A percentile compares a stretch with the other conserved stretches of the same genome.
These are phyloP conservation scores for Boloria euphrosyne DNA, from an alignment of 2,888 invertebrate species.

Conservation along the genomic window DNA sequence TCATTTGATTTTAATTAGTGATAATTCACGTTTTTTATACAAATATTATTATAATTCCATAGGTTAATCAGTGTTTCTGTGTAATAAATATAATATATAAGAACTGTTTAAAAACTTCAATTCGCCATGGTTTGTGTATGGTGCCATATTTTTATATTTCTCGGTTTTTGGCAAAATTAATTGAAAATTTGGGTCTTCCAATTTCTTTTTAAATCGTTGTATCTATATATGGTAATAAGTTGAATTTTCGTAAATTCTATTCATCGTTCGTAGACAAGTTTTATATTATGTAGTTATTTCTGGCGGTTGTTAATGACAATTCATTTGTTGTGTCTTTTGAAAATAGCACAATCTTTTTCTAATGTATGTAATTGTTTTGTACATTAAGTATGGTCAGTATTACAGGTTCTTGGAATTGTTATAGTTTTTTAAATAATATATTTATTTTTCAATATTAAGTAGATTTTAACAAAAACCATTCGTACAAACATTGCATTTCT, in stretches of 20 bases:
- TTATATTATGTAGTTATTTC: conserved; percentile 31
- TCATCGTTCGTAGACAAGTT: conserved; percentile 24
- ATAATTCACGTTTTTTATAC: conserved; percentile 31
- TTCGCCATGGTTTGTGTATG: conserved; percentile 27
- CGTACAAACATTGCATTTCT: conserved; percentile 34
- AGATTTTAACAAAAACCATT: not conserved
- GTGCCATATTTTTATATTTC: conserved; percentile 28
- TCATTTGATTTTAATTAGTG: conserved; percentile 21
- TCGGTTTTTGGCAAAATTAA: not conserved
- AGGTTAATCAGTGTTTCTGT: conserved; percentile 20
- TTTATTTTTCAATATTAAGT: conserved; percentile 9
- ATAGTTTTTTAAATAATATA: conserved; percentile 11
- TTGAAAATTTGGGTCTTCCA: conserved; percentile 10
- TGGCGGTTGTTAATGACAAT: conserved; percentile 16
- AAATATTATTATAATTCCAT: conserved; percentile 28
- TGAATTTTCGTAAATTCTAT: conserved; percentile 29
- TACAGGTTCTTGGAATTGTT: conserved; percentile 13
- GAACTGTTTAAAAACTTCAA: conserved; percentile 5
- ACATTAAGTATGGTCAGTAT: conserved; percentile 20
- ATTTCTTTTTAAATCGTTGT: conserved; percentile 8
- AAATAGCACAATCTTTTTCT: too few species aligned
- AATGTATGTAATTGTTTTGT: not conserved
- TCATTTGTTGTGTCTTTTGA: not conserved
- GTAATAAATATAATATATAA: conserved; percentile 10
- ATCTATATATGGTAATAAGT: conserved; percentile 12